phyloP scores from a whole-genome alignment of 2,888 invertebrate genomes.

The Limnephilus lunatus region DNA sequence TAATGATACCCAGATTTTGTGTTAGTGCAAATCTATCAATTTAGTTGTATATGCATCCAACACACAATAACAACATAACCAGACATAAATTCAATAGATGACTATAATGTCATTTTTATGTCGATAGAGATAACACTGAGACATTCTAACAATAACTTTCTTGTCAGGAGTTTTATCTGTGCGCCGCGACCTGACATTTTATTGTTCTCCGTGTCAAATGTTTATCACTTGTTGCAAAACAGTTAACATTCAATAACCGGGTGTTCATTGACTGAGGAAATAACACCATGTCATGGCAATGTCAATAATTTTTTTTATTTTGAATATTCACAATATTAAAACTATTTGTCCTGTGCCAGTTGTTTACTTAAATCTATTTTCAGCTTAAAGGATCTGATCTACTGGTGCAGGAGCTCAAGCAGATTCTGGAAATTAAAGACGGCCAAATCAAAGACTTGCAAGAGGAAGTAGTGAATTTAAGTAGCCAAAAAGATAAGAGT shows the following conservation, averaged over 20 bases:
- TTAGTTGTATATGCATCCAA: too few relatives aligned
- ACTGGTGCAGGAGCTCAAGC: slow-evolving; percentile 63
- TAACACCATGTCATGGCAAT: neutral
- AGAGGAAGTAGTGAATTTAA: slow-evolving; percentile 73
- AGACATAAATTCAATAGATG: neutral
- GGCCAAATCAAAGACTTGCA: slow-evolving; percentile 77
- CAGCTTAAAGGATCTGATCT: neutral
- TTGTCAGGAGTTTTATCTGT: neutral
- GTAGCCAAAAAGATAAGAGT: slow-evolving; percentile 64
- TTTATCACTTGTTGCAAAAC: neutral
- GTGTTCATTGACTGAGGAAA: neutral
- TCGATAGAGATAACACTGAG: neutral
- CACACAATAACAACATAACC: neutral
- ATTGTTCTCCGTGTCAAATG: neutral
- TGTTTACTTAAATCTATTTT: neutral
- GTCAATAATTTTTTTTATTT: neutral
- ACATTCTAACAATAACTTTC: neutral
- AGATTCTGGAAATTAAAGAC: slow-evolving; percentile 77
- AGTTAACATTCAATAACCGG: neutral
- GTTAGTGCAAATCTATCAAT: too few relatives aligned
- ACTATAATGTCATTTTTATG: neutral
- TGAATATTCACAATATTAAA: neutral
- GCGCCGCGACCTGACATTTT: neutral
- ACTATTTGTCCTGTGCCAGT: neutral
- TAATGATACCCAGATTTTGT: too few relatives aligned